Percentiles rank a stretch among this genome's conserved stretches.
Conservation (phyloP, 2,113 vertebrate species). For the Megatriorchis doriae region DNA sequence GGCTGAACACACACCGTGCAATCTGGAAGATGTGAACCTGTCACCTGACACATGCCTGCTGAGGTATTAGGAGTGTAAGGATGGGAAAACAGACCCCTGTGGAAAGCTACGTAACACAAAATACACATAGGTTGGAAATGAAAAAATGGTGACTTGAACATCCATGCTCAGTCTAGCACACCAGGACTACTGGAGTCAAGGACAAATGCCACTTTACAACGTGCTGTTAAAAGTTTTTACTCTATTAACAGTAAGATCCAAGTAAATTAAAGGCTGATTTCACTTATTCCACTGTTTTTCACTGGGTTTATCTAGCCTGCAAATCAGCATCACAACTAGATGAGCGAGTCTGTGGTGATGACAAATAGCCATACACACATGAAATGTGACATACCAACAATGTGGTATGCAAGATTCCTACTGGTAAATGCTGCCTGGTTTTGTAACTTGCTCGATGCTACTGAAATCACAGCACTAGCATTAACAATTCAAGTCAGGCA, state of each 20-base stretch:
- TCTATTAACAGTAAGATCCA: not conserved
- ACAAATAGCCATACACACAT: not conserved
- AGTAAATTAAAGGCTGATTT: not conserved
- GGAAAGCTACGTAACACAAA: not conserved
- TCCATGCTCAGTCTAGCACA: not conserved
- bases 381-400: not conserved
- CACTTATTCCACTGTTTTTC: not conserved
- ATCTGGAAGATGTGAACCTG: not conserved
- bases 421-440: not conserved
- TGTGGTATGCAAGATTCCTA: not conserved
- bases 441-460: not conserved
- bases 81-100: not conserved
- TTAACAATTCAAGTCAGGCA: constrained; percentile 43
- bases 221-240: not conserved
- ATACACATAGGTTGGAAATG: fast-evolving
- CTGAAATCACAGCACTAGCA: not conserved
- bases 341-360: not conserved
- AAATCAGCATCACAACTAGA: not conserved
- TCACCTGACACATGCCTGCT: not conserved
- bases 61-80: not conserved
- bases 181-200: not conserved
- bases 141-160: not conserved
- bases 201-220: not conserved
- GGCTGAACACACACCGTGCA: fast-evolving
- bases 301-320: not conserved